phyloP scores from a whole-genome alignment of 2,888 invertebrate genomes.

The Sphaerophoria rueppellii region DNA sequence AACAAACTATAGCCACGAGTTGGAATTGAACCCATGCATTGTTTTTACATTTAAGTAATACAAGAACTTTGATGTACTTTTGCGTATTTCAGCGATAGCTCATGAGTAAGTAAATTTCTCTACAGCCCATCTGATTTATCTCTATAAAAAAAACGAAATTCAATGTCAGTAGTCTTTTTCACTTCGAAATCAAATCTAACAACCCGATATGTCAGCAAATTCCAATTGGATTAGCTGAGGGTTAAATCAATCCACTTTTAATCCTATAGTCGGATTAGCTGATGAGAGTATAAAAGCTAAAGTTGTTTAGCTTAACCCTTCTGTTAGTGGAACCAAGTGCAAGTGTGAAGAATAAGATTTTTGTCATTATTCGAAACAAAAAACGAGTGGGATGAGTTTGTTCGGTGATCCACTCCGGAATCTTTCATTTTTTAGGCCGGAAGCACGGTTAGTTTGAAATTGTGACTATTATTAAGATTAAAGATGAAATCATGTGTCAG shows the following conservation, averaged over 20 bases:
- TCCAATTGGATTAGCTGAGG: constrained; percentile 50
- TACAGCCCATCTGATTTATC: background rate
- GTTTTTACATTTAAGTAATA: no score
- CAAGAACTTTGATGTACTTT: no score
- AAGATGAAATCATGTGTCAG: background rate
- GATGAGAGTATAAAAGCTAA: constrained; percentile 52
- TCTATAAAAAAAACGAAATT: background rate
- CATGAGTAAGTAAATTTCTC: background rate
- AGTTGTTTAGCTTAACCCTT: constrained; percentile 11
- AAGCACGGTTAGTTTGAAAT: constrained; percentile 59
- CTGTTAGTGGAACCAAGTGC: constrained; percentile 49
- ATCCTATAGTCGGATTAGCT: constrained; percentile 17
- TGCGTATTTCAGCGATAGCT: no score
- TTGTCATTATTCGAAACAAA: background rate
- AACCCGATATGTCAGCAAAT: constrained; percentile 11
- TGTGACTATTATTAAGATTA: background rate
- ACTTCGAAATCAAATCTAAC: constrained; percentile 19
- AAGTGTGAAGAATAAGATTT: constrained; percentile 37
- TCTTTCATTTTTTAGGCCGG: constrained; percentile 62
- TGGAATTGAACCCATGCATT: no score
- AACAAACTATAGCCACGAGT: no score
- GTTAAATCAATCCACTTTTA: constrained; percentile 50
- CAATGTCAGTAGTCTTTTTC: constrained; percentile 16
- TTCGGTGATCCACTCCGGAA: constrained; percentile 63
- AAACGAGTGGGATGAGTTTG: constrained; percentile 50